These are phyloP conservation scores for Heliconius sara DNA, from an alignment of 2,888 invertebrate species.

Conservation along the genomic window DNA sequence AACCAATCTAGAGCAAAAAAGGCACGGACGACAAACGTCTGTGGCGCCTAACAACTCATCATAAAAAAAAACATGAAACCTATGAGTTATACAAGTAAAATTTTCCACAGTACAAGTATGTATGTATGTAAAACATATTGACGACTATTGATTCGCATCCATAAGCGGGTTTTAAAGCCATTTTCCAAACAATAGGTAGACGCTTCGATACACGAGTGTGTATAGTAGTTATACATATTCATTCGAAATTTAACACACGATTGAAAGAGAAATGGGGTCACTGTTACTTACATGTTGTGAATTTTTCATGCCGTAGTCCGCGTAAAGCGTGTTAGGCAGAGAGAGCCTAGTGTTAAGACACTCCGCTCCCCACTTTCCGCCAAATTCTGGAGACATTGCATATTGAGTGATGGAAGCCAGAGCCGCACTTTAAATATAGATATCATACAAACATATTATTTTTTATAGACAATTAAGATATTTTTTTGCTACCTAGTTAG, in stretches of 20 bases:
- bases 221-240: slow-evolving; percentile 31
- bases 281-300: neutral
- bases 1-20: too few species aligned
- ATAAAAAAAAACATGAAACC: neutral
- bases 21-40: too few species aligned
- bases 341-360: too few species aligned
- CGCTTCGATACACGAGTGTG: slow-evolving; percentile 36
- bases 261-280: slow-evolving; percentile 11
- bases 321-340: too few species aligned
- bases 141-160: slow-evolving; percentile 39
- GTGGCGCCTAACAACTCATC: too few species aligned
- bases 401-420: too few species aligned
- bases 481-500: neutral
- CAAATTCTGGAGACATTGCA: too few species aligned
- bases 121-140: slow-evolving; percentile 18
- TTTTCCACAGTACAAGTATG: neutral
- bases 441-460: too few species aligned
- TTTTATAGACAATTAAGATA: too few species aligned
- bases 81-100: neutral
- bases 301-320: neutral
- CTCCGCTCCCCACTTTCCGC: too few species aligned
- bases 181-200: slow-evolving; percentile 39
- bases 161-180: slow-evolving; percentile 35
- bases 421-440: too few species aligned
- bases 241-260: slow-evolving; percentile 19